Evolutionary conservation across 1,140 invertebrate genomes (phyloP).

Genomic region (Helicorthomorpha holstii): DNA sequence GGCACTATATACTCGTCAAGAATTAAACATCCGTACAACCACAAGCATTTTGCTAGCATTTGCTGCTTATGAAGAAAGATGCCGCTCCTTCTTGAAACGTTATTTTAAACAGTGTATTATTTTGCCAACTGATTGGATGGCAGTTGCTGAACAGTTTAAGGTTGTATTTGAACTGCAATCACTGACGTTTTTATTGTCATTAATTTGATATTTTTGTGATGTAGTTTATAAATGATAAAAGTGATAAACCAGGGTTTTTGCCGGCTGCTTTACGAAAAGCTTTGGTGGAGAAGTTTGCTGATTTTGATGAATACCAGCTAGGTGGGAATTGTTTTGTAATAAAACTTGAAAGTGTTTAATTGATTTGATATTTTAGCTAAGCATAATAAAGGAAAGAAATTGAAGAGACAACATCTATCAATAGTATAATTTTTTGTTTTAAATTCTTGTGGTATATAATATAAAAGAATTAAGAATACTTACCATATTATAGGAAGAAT

Average conservation of each 20-base stretch:
- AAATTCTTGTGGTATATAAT: constrained; percentile 16
- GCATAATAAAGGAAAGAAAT: constrained; percentile 19
- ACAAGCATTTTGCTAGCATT: constrained; percentile 29
- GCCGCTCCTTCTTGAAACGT: constrained; percentile 24
- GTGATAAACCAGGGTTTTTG: constrained; percentile 21
- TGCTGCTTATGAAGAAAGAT: constrained; percentile 20
- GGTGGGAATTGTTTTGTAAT: too few relatives aligned
- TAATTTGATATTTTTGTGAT: constrained; percentile 14
- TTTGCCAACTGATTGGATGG: constrained; percentile 33
- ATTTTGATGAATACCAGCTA: constrained; percentile 22
- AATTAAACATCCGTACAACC: constrained; percentile 30
- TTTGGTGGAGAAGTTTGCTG: constrained; percentile 27
- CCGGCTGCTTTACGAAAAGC: constrained; percentile 25
- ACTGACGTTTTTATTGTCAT: neutral
- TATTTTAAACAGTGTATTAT: constrained; percentile 24
- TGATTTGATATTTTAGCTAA: constrained; percentile 1
- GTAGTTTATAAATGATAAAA: constrained; percentile 18
- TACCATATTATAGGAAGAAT: constrained; percentile 4
- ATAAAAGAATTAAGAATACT: neutral
- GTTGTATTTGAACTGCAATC: constrained; percentile 12
- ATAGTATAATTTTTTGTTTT: neutral
- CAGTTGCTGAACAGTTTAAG: constrained; percentile 29
- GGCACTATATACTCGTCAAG: constrained; percentile 27
- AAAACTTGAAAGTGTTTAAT: too few relatives aligned
- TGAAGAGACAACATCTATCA: neutral